A percentile compares a stretch with the other conserved stretches of the same genome.
phyloP scores from a whole-genome alignment of 2,797 vertebrate species.

The Limnodromus scolopaceus region DNA sequence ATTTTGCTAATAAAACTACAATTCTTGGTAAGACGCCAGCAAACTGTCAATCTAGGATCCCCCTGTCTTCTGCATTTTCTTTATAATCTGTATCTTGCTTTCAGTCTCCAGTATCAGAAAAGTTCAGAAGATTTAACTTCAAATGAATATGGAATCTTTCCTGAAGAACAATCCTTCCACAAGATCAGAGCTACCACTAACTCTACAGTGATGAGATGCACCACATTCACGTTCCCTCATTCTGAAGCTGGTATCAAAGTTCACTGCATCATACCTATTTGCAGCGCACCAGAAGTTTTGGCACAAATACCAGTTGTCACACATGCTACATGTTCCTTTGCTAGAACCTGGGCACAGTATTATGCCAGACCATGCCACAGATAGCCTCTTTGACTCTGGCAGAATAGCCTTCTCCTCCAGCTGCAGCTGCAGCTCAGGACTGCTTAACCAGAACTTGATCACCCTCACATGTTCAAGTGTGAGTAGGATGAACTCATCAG shows the following conservation, averaged over 20 bases:
- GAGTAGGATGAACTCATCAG: not conserved
- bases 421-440: not conserved
- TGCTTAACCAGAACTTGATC: not conserved
- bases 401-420: not conserved
- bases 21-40: not conserved
- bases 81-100: not conserved
- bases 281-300: not conserved
- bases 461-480: not conserved
- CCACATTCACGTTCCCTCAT: not conserved
- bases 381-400: not conserved
- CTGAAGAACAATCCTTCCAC: not conserved
- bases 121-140: not conserved
- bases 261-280: not conserved
- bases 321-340: not conserved
- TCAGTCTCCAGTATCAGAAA: not conserved
- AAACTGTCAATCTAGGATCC: not conserved
- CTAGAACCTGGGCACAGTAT: not conserved
- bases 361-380: not conserved
- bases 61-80: not conserved
- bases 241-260: not conserved
- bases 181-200: not conserved
- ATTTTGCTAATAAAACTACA: not conserved
- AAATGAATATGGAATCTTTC: not conserved
- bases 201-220: not conserved
- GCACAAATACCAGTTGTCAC: not conserved